phyloP scores from a whole-genome alignment of 2,888 invertebrate genomes.

The Smittia aterrima region DNA sequence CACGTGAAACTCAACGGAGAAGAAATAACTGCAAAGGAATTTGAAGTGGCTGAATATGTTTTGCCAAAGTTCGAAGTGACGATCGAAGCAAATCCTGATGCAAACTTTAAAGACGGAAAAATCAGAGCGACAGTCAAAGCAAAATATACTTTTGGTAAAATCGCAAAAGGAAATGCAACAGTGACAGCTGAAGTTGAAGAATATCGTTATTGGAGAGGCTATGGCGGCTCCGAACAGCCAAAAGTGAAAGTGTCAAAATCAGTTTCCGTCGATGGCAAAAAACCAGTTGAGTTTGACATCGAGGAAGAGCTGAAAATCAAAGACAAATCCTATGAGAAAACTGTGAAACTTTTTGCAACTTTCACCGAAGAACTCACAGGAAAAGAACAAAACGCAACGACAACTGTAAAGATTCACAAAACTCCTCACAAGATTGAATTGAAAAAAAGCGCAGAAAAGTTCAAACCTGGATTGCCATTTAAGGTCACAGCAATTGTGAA shows the following conservation, averaged over 20 bases:
- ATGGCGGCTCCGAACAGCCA: slow-evolving; percentile 67
- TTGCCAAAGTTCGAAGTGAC: slow-evolving; percentile 90
- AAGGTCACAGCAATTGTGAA: slow-evolving; percentile 72
- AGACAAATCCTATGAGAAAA: slow-evolving; percentile 70
- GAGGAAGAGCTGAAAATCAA: slow-evolving; percentile 72
- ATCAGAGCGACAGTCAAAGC: slow-evolving; percentile 77
- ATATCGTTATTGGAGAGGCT: slow-evolving; percentile 66
- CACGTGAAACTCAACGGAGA: slow-evolving; percentile 61
- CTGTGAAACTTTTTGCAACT: slow-evolving; percentile 77
- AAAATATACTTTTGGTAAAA: slow-evolving; percentile 80
- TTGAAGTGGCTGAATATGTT: slow-evolving; percentile 84
- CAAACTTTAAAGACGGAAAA: slow-evolving; percentile 75
- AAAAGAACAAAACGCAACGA: slow-evolving; percentile 76
- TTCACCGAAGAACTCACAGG: slow-evolving; percentile 88
- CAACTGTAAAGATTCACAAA: slow-evolving; percentile 71
- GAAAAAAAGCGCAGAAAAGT: slow-evolving; percentile 78
- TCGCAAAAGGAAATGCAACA: slow-evolving; percentile 82
- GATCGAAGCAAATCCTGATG: slow-evolving; percentile 77
- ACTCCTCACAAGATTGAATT: slow-evolving; percentile 73
- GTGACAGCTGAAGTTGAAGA: slow-evolving; percentile 82
- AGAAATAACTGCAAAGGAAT: slow-evolving; percentile 45
- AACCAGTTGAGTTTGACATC: slow-evolving; percentile 73
- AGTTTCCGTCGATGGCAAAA: slow-evolving; percentile 62
- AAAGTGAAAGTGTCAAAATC: slow-evolving; percentile 77
- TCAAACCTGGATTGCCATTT: slow-evolving; percentile 83